These are phyloP conservation scores for Diadophis punctatus DNA, from an alignment of 2,113 vertebrate genomes.

Conservation along the genomic window DNA sequence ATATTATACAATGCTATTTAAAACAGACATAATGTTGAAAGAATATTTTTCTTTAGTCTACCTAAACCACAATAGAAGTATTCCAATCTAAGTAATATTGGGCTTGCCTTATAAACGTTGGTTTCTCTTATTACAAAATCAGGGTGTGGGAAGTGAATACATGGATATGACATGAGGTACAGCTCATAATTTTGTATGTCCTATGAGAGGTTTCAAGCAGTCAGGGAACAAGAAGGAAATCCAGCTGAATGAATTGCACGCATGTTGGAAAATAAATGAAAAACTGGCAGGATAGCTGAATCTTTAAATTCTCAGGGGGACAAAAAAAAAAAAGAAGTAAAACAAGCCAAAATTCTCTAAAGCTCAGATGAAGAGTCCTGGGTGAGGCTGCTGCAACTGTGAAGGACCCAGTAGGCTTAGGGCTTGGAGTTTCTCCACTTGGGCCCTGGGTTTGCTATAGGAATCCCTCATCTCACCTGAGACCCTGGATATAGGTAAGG, in stretches of 20 bases:
- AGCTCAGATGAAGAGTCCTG: not conserved
- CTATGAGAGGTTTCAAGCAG: not conserved
- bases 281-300: not conserved
- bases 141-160: not conserved
- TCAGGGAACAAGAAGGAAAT: not conserved
- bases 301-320: not conserved
- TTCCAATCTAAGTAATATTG: slow-evolving; percentile 4
- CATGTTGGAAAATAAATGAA: not conserved
- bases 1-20: not conserved
- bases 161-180: too few species aligned
- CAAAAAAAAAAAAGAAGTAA: not conserved
- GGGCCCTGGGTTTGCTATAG: not conserved
- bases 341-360: not conserved
- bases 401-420: not conserved
- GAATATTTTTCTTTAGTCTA: not conserved
- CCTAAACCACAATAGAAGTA: not conserved
- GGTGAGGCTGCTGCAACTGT: not conserved
- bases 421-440: not conserved
- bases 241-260: not conserved
- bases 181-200: not conserved
- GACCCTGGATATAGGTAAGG: not conserved
- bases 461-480: not conserved
- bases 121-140: slow-evolving; percentile 3
- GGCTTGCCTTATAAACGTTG: not conserved
- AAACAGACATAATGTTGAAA: not conserved